Conservation (phyloP, 2,888 invertebrate species). For the Mesorhabditis belari region DNA sequence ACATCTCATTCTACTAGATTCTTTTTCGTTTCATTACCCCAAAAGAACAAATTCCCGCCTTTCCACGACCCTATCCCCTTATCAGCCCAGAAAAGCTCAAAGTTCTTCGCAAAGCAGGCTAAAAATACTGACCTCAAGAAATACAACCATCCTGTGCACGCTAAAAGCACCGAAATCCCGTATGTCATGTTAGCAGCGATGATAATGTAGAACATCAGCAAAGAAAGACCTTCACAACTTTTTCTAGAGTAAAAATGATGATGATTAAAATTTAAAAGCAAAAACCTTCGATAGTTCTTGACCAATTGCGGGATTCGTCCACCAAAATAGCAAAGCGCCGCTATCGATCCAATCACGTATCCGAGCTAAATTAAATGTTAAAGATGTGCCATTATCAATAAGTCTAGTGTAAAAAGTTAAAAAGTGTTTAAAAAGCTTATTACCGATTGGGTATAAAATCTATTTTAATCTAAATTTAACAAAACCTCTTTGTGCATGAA, state of each 20-base stretch:
- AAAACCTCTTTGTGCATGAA: not conserved
- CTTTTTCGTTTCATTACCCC: not conserved
- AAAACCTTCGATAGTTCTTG: conserved; percentile 21
- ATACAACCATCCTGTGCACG: conserved; percentile 48
- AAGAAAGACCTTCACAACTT: conserved; percentile 51
- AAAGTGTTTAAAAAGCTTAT: too few relatives aligned
- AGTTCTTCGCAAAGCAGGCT: not conserved
- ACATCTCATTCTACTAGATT: not conserved
- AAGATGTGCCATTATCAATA: too few relatives aligned
- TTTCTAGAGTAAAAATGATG: conserved; percentile 13
- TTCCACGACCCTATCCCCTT: not conserved
- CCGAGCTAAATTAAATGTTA: conserved; percentile 37
- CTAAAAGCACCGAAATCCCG: conserved; percentile 53
- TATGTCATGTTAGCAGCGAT: conserved; percentile 53
- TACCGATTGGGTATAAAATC: too few relatives aligned
- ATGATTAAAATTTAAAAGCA: not conserved
- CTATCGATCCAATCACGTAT: conserved; percentile 52
- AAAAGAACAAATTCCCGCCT: too few relatives aligned
- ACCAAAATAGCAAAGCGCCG: conserved; percentile 51
- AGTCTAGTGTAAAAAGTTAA: too few relatives aligned
- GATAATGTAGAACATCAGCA: conserved; percentile 52
- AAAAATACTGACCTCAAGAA: conserved; percentile 22
- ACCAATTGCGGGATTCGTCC: conserved; percentile 52
- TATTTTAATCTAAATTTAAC: not conserved
- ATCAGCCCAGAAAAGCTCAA: not conserved